phyloP scores from a whole-genome alignment of 2,797 vertebrate species.

The Selene dorsalis region DNA sequence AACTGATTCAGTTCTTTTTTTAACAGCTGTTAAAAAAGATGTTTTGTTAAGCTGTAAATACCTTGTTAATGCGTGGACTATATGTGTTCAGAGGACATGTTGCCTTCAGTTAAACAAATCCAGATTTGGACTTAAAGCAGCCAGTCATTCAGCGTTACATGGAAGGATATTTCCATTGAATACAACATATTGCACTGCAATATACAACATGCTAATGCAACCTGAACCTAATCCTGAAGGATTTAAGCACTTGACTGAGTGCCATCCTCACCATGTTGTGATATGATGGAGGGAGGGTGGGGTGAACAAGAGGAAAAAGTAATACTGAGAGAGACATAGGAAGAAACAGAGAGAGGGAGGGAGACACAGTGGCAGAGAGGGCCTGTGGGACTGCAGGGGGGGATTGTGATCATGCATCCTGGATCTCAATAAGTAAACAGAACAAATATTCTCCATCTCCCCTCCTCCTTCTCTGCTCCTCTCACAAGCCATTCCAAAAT shows the following conservation, averaged over 20 bases:
- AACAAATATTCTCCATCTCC: constrained; percentile 73
- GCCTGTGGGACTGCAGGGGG: constrained; percentile 50
- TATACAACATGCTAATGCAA: constrained; percentile 35
- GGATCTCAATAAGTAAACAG: constrained; percentile 79
- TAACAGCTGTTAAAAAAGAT: too few relatives aligned
- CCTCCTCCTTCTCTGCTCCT: constrained; percentile 58
- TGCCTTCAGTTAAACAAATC: constrained; percentile 33
- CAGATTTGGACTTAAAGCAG: constrained; percentile 26
- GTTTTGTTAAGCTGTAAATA: constrained; percentile 22
- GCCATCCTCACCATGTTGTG: constrained; percentile 46
- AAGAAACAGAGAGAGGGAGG: constrained; percentile 39
- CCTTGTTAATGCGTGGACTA: constrained; percentile 29
- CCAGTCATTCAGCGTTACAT: constrained; percentile 4
- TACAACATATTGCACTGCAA: constrained; percentile 30
- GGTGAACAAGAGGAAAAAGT: constrained; percentile 32
- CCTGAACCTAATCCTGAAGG: constrained; percentile 48
- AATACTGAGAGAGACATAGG: constrained; percentile 43
- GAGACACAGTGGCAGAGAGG: constrained; percentile 38
- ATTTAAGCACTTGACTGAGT: constrained; percentile 58
- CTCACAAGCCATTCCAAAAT: constrained; percentile 68
- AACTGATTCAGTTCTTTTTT: neutral
- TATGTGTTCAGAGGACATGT: constrained; percentile 1
- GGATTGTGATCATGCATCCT: constrained; percentile 68
- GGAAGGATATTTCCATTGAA: constrained; percentile 11
- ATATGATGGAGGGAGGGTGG: constrained; percentile 37